Evolutionary conservation across 2,113 vertebrate species (phyloP).

Genomic region (Myrmophylax atrothorax): DNA sequence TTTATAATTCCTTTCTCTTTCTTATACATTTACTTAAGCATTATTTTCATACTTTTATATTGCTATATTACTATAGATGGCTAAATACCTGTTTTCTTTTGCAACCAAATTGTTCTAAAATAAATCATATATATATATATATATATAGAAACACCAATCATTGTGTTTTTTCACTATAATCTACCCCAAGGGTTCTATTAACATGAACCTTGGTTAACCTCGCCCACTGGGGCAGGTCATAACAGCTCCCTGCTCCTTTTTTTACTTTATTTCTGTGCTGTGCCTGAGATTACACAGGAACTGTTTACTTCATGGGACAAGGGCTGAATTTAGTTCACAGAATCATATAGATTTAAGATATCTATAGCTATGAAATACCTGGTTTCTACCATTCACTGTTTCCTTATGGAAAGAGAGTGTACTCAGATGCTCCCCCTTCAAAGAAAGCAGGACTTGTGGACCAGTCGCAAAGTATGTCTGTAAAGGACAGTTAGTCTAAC

Average conservation of each 20-base stretch:
- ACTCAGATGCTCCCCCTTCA: background rate
- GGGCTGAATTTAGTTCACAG: background rate
- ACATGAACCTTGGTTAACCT: background rate
- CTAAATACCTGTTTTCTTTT: background rate
- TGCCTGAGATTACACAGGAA: background rate
- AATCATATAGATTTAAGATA: background rate
- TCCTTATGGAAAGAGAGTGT: background rate
- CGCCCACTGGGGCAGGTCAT: background rate
- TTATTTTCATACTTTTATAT: background rate
- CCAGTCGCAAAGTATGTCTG: background rate
- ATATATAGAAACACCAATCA: background rate
- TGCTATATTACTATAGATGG: background rate
- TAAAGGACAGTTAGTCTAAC: background rate
- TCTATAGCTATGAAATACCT: background rate
- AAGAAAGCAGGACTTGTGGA: background rate
- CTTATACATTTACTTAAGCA: background rate
- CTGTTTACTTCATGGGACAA: background rate
- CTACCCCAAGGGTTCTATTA: background rate
- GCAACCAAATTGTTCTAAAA: no score
- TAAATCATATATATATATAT: no score
- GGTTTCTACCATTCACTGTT: rapidly evolving
- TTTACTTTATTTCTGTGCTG: background rate
- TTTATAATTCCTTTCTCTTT: background rate
- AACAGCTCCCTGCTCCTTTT: background rate
- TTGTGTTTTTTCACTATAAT: background rate